phyloP scores from a whole-genome alignment of 2,797 vertebrate genomes.

The Scyliorhinus canicula region DNA sequence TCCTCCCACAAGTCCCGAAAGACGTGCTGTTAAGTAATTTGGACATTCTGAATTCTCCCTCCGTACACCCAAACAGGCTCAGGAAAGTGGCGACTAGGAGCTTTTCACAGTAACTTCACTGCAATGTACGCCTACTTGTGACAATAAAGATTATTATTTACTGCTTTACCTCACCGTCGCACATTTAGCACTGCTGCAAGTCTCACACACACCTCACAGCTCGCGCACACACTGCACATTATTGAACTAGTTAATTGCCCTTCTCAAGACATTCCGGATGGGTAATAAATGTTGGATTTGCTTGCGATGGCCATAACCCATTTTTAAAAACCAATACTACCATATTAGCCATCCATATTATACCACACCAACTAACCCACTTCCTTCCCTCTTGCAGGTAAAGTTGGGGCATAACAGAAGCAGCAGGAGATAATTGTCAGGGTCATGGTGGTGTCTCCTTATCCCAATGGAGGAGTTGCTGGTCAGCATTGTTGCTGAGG shows the following conservation, averaged over 20 bases:
- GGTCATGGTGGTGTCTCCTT: neutral
- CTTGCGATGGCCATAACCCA: neutral
- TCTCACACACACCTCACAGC: neutral
- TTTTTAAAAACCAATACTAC: neutral
- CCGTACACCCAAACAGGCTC: too few relatives aligned
- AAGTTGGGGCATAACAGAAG: neutral
- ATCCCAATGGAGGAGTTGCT: neutral
- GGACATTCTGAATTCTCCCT: too few relatives aligned
- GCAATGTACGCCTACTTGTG: too few relatives aligned
- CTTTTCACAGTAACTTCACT: too few relatives aligned
- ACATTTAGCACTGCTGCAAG: neutral
- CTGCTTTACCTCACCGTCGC: neutral
- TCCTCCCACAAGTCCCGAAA: too few relatives aligned
- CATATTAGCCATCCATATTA: neutral
- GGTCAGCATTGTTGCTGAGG: neutral
- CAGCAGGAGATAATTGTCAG: neutral
- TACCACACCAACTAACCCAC: neutral
- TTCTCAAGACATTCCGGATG: neutral
- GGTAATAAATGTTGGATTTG: neutral
- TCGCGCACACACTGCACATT: neutral
- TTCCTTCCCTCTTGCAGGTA: neutral
- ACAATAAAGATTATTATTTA: too few relatives aligned
- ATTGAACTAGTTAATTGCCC: neutral
- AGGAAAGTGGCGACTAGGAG: too few relatives aligned
- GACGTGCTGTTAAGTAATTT: too few relatives aligned